Percentiles rank a stretch among this genome's conserved stretches.
phyloP scores from a whole-genome alignment of 1,140 invertebrate species.

The Tetramorium simillimum region DNA sequence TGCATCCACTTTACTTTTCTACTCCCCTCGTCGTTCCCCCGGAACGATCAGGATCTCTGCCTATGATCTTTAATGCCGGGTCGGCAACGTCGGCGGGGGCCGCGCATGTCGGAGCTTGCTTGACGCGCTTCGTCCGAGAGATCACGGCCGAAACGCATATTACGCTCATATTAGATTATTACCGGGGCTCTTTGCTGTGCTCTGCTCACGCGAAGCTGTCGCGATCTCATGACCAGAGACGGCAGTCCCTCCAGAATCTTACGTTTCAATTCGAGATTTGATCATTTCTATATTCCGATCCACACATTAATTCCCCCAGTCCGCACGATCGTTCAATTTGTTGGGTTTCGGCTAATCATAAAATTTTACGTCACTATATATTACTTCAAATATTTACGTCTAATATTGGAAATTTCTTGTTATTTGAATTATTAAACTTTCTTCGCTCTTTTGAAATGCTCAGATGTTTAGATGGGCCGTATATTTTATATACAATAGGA shows the following conservation, averaged over 20 bases:
- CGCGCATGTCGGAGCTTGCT: neutral
- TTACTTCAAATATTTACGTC: neutral
- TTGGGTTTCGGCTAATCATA: neutral
- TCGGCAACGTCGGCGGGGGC: constrained; percentile 50
- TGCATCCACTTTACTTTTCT: constrained; percentile 40
- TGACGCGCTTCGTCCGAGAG: constrained; percentile 4
- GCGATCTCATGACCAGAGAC: neutral
- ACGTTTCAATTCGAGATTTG: neutral
- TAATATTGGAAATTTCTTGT: neutral
- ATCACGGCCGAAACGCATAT: constrained; percentile 45
- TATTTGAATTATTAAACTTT: constrained; percentile 11
- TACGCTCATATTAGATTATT: constrained; percentile 41
- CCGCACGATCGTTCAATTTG: neutral
- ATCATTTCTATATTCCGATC: no score
- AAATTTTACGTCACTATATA: neutral
- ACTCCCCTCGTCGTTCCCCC: neutral
- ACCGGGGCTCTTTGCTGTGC: neutral
- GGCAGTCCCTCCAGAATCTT: neutral
- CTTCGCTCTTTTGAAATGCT: neutral
- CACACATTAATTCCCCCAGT: neutral
- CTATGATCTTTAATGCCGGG: constrained; percentile 43
- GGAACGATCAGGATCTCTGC: constrained; percentile 58
- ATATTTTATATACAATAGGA: no score
- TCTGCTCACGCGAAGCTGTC: no score
- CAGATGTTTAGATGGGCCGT: neutral